These are phyloP conservation scores for Orchestia grillus DNA, from an alignment of 1,140 invertebrate species.

Conservation along the genomic window DNA sequence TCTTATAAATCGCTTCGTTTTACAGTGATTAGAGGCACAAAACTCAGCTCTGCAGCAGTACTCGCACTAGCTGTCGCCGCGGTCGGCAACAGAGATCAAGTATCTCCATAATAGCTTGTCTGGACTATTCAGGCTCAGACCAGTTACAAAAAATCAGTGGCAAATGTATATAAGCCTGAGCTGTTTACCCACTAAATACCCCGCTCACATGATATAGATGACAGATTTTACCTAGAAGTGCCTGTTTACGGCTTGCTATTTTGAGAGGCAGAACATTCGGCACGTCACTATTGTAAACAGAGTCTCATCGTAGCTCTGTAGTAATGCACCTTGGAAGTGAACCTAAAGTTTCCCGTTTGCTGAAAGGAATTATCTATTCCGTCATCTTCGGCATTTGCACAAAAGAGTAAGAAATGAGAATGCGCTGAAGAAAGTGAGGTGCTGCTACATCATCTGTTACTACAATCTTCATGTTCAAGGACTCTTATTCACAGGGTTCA, in stretches of 20 bases:
- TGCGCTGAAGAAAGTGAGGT: background rate
- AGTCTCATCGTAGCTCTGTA: background rate
- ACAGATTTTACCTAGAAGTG: background rate
- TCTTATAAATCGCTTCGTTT: no score
- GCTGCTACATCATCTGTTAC: no score
- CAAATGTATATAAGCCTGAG: background rate
- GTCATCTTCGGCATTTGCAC: background rate
- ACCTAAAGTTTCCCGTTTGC: background rate
- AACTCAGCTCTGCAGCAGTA: no score
- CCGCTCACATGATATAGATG: background rate
- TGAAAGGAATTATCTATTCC: background rate
- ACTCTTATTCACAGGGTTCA: background rate
- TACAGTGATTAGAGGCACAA: no score
- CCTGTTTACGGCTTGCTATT: background rate
- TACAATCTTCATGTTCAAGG: background rate
- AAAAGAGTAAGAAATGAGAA: background rate
- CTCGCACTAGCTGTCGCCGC: no score
- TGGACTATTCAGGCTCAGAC: background rate
- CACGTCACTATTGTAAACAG: background rate
- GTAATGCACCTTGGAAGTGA: background rate
- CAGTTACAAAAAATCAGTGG: background rate
- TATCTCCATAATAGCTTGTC: background rate
- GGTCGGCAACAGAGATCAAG: background rate
- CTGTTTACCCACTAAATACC: background rate
- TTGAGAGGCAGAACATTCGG: background rate